Evolutionary conservation across 2,113 vertebrate genomes (phyloP), one percentile per base, ranked within the genome.

Genomic region (Oreotrochilus melanogaster): DNA sequence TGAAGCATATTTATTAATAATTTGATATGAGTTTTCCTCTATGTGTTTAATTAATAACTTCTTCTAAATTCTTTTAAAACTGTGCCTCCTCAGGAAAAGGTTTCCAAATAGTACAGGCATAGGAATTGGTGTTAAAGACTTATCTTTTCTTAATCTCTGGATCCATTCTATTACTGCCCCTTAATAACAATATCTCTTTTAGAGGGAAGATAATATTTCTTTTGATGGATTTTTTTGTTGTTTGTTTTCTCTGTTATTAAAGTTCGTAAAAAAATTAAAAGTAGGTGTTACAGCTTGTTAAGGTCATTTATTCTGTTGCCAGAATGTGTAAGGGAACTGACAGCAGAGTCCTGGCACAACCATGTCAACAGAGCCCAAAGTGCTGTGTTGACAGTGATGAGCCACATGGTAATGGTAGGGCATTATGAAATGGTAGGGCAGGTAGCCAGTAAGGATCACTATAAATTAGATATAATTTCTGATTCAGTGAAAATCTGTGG

Each of bases 291-390:
- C 35, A 61, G 6, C 6, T 39, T 74, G 9, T 42, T 89, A 78
- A 79, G 27, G 48, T 0, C 1, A 47, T 86, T 74, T 35, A 2
- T 70, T 33, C 24, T 60, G 6, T 61, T 58, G 6, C 12, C 24
- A 73, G 53, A 81, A 56, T 5, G 60, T n/a, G 5, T 6, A 19
- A 39, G 30, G 7, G 3, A 28, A 90, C 47, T 80, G 51, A 62
- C 31, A 71, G 23, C 10, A 39, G 11, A 35, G 21, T 23, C 31
- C 58, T 51, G 61, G 22, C n/a, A 75, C 45, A 47, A 10, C 4
- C 47, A 60, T 0, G 0, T 19, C 6, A 7, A 81, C 7, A 80
- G 31, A 82, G 23, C 15, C 27, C 30, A 17, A 75, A 76, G 9
- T 57, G 31, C 5, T 6, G 16, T 5, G 5, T 27, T 21, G 14